Percentiles rank a stretch among this genome's conserved stretches.
Evolutionary conservation across 2,888 invertebrate genomes (phyloP).

Genomic region (Amblyteles armatorius): DNA sequence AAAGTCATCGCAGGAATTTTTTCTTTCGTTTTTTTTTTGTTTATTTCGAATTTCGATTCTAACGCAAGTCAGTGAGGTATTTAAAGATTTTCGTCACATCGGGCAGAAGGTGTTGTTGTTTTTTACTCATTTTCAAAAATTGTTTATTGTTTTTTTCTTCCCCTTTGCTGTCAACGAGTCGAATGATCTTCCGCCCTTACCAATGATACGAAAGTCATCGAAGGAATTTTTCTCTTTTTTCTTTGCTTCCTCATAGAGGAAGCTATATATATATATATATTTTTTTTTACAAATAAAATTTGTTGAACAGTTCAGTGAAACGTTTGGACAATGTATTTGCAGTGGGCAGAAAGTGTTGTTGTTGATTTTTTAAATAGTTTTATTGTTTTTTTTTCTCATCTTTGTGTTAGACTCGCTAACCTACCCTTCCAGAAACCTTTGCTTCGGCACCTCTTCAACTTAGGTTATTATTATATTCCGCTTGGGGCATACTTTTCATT

Average conservation of each 20-base stretch:
- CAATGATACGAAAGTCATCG: constrained; percentile 11
- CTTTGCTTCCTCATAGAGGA: neutral
- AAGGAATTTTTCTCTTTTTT: neutral
- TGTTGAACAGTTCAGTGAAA: neutral
- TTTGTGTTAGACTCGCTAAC: too few species aligned
- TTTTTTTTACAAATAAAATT: neutral
- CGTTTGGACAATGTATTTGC: neutral
- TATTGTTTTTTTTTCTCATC: too few species aligned
- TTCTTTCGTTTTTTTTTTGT: neutral
- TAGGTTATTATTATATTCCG: too few species aligned
- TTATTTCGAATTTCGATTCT: too few species aligned
- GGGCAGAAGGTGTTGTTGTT: neutral
- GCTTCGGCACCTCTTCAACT: too few species aligned
- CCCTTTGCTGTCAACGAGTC: constrained; percentile 17
- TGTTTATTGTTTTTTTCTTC: too few species aligned
- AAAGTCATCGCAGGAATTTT: neutral
- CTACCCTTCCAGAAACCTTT: too few species aligned
- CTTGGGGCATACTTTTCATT: too few species aligned
- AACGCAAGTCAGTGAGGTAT: neutral
- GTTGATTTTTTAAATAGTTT: neutral
- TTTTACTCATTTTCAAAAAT: neutral
- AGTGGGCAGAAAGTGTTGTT: neutral
- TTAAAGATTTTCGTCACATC: neutral
- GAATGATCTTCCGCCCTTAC: constrained; percentile 26
- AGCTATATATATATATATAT: neutral